A percentile compares a stretch with the other conserved stretches of the same genome.
These are phyloP conservation scores for Archaeoteleia sp. DNA, from an alignment of 2,888 invertebrate genomes.

Conservation along the genomic window DNA sequence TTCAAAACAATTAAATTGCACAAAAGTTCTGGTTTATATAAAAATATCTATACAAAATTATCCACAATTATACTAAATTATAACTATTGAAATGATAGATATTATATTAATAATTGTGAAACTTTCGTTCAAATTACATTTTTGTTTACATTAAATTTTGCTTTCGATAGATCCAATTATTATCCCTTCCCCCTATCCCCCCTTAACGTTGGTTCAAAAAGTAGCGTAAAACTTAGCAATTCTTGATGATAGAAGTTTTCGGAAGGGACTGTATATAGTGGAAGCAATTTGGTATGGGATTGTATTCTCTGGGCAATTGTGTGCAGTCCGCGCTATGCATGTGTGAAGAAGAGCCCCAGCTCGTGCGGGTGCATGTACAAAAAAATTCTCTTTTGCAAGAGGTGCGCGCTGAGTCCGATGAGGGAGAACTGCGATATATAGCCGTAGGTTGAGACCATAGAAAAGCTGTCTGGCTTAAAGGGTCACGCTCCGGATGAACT, in stretches of 20 bases:
- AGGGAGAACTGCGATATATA: constrained; percentile 58
- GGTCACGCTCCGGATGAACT: constrained; percentile 64
- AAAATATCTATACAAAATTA: too few species aligned
- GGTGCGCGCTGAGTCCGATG: constrained; percentile 55
- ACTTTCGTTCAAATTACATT: too few species aligned
- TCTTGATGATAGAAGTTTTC: constrained; percentile 10
- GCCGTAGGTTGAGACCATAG: constrained; percentile 69
- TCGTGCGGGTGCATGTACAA: constrained; percentile 30
- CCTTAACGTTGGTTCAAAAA: too few species aligned
- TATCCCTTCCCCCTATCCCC: too few species aligned
- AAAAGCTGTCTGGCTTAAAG: constrained; percentile 73
- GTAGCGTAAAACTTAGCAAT: too few species aligned
- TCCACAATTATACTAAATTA: too few species aligned
- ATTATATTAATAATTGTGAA: too few species aligned
- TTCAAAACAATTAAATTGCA: too few species aligned
- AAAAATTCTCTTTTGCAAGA: constrained; percentile 63
- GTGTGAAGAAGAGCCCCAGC: constrained; percentile 14
- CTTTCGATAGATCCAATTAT: too few species aligned
- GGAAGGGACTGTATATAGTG: constrained; percentile 3
- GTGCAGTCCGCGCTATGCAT: constrained; percentile 21
- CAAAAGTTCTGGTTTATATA: too few species aligned
- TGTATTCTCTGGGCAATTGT: constrained; percentile 32
- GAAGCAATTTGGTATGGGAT: constrained; percentile 29
- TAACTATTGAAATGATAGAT: too few species aligned
- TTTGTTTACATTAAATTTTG: too few species aligned